Conservation (phyloP, 2,113 vertebrate genomes). For the Phylloscopus trochilus region DNA sequence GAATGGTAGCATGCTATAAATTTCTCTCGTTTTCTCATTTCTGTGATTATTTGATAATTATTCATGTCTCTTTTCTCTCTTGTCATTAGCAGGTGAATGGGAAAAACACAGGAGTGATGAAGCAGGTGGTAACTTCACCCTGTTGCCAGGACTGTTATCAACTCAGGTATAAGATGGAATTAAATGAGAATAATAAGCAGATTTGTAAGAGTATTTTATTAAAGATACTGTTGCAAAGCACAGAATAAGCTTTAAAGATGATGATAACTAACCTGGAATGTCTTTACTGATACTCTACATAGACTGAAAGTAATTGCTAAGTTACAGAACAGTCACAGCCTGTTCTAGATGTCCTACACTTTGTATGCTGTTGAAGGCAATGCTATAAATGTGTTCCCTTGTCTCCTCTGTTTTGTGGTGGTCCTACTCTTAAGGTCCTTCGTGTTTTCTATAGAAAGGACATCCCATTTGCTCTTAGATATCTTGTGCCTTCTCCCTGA, state of each 20-base stretch:
- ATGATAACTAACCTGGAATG: conserved; percentile 46
- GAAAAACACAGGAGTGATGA: neutral
- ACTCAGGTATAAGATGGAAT: conserved; percentile 11
- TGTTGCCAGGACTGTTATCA: neutral
- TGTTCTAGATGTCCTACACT: conserved; percentile 27
- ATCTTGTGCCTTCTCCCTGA: neutral
- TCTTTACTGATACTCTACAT: neutral
- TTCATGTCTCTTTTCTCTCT: neutral
- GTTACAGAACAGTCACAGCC: conserved; percentile 59
- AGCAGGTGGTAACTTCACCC: neutral
- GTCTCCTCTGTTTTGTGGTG: neutral
- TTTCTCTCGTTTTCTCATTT: neutral
- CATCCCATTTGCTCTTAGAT: neutral
- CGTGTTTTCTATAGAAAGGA: neutral
- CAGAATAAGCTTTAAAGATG: conserved; percentile 55
- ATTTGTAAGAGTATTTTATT: conserved; percentile 61
- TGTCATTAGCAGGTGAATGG: neutral
- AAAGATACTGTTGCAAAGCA: conserved; percentile 52
- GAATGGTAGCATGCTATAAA: neutral
- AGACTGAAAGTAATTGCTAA: conserved; percentile 56
- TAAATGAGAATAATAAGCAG: conserved; percentile 64
- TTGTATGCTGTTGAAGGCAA: neutral
- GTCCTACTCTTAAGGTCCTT: neutral
- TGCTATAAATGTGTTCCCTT: neutral
- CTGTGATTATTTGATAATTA: neutral